Base-by-base conservation (phyloP, 64 coral and sea anemone species). In the Stichodactyla mertensii region DNA sequence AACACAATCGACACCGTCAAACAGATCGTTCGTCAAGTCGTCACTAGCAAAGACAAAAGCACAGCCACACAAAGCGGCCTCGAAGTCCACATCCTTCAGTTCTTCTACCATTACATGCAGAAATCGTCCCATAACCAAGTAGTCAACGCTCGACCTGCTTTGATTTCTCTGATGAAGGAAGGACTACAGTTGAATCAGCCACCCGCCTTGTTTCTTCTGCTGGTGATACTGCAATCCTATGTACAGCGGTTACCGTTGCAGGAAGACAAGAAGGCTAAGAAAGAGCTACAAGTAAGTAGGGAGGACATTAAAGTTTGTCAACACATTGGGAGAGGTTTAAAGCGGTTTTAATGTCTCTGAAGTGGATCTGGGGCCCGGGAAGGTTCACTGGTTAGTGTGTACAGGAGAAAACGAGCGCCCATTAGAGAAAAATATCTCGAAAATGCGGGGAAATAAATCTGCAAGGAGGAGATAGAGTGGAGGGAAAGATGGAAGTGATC, bases 211-310 rank as follows among this genome's bases (percentile, higher is more conserved):
- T 98, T 98, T 84, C 70, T 98, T 55, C n/a, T 98, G 52, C 70
- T 98, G 53, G 92, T 98, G 10, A 98, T 94, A 53, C 84, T 98
- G 64, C 92, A 91, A n/a, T 92, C 92, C 27, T 98, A 91, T 91
- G 92, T 94, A 78, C 87, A 92, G 71, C 84, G 90, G 77, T 57
- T 98, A 14, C 92, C 95, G 4, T 77, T 92, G 55, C 92, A 98
- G 78, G 95, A 98, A 66, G 95, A 98, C 85, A 98, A 61, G 79
- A 98, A 94, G 58, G 88, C 91, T 22, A 92, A 92, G 27, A 98
- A 98, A 89, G 95, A 98, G 27, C 84, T 94, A 84, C 95, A 98
- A 92, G 95, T 98, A 28, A 77, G 84, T 52, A 77, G 4, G 69
- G 11, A 74, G 22, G 27, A 4, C 4, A 16, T 61, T 61, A 4